Evolutionary conservation across 1,140 invertebrate species (phyloP).

Genomic region (Gryon sp.): DNA sequence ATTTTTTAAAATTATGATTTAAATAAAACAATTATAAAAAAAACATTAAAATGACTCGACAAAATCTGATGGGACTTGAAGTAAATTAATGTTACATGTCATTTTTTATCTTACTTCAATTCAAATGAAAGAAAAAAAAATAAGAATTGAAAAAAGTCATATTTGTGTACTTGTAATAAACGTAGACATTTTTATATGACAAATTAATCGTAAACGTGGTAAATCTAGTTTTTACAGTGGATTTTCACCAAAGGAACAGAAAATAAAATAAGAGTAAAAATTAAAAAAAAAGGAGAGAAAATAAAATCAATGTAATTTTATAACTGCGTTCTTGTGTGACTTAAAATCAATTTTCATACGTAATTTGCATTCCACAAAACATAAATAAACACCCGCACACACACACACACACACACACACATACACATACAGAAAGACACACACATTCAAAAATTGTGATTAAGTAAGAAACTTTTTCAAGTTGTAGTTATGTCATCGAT

Average conservation of each 20-base stretch:
- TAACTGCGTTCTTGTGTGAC: constrained; percentile 15
- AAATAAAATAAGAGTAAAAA: no score
- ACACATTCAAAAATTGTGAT: constrained; percentile 12
- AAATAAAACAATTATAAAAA: no score
- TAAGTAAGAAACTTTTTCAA: constrained; percentile 28
- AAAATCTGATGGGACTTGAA: neutral
- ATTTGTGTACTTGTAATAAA: constrained; percentile 41
- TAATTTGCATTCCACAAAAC: constrained; percentile 41
- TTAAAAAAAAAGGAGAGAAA: neutral
- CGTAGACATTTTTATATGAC: constrained; percentile 49
- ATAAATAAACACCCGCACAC: neutral
- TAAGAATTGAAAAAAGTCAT: constrained; percentile 1
- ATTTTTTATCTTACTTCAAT: constrained; percentile 7
- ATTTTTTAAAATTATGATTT: no score
- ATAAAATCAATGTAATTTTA: constrained; percentile 4
- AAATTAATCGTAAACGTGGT: constrained; percentile 20
- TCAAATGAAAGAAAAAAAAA: neutral
- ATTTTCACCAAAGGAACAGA: constrained; percentile 36
- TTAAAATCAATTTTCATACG: constrained; percentile 39
- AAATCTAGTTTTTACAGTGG: constrained; percentile 41
- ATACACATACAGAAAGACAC: constrained; percentile 1
- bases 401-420: constrained; percentile 1
- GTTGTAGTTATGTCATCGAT: constrained; percentile 32
- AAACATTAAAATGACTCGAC: no score
- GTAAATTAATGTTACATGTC: neutral